These are phyloP conservation scores for Xiphorhynchus erythropygius DNA, from an alignment of 2,797 vertebrate genomes.

Conservation along the genomic window DNA sequence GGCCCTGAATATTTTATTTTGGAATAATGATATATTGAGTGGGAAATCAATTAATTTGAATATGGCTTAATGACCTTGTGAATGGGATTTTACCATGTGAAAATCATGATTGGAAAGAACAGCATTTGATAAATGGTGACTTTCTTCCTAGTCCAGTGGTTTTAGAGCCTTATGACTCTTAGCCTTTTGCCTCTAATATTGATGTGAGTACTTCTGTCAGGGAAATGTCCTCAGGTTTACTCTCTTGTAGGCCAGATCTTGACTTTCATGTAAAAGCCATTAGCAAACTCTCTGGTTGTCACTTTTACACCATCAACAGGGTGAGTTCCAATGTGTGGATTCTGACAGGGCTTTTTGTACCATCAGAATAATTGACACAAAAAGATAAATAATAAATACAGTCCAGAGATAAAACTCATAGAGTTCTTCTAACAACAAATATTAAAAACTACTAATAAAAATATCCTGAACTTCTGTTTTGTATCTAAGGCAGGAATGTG, in stretches of 20 bases:
- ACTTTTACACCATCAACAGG: neutral
- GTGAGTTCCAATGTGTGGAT: neutral
- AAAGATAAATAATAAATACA: neutral
- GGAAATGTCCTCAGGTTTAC: neutral
- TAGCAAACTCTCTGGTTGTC: neutral
- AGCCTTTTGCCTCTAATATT: neutral
- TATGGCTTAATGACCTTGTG: neutral
- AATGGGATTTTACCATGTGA: neutral
- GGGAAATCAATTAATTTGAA: neutral
- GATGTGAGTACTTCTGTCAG: neutral
- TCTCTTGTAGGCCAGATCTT: neutral
- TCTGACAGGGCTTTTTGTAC: neutral
- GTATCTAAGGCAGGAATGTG: neutral
- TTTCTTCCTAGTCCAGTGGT: neutral
- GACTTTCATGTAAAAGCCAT: neutral
- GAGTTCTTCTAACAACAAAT: neutral
- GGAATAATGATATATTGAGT: neutral
- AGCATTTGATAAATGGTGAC: neutral
- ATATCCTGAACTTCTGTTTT: neutral
- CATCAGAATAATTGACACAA: neutral
- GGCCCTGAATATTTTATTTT: neutral
- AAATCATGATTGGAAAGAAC: neutral
- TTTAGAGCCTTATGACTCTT: neutral
- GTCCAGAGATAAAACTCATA: neutral
- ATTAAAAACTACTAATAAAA: neutral